Base-by-base conservation (phyloP, 2,888 invertebrate species). In the Spodoptera exigua region DNA sequence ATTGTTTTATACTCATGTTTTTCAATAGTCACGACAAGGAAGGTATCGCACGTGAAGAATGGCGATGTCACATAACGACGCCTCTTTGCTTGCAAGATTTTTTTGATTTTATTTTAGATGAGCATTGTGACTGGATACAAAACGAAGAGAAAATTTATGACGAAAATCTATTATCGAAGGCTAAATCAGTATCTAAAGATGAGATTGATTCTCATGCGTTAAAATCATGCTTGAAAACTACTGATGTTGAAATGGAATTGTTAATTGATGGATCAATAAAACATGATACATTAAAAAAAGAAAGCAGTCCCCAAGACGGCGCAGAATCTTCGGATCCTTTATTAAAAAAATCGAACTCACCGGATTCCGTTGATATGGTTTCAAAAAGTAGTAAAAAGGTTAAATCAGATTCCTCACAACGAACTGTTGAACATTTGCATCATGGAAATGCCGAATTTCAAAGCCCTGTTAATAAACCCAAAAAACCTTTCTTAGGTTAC, bases 11-110 rank as follows among this genome's bases (percentile, higher is more conserved):
- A 63, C 68, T 93, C 35, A 92, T 94, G 93, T 92, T 93, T 73
- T 91, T 82, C 67, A 93, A 93, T 66, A 93, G 89, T 63, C 88
- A 90, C 43, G 87, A 93, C 63, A 80, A 79, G 18, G 89, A 92
- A 35, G 91, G 91, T 1, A 84, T 94, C 65, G 76, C 89, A 2
- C 84, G 88, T 21, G 87, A 91, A 39, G 92, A 93, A 73, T 94
- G 94, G 94, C 88, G 92, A 9, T 83, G 87, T 76, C 91, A 93
- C 78, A 81, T 95, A 61, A 79, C 89, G 4, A 95, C 95, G 39
- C 92, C 95, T 3, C 77, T 95, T 21, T 93, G 95, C 66, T 82
- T 95, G 41, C 91, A 94, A 82, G 95, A 95, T 74, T 95, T 95
- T 81, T 94, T 92, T 79, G 92, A 95, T 69, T 95, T 92, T 78